Base-by-base conservation (phyloP, 2,113 vertebrate genomes). In the Chaenocephalus aceratus region DNA sequence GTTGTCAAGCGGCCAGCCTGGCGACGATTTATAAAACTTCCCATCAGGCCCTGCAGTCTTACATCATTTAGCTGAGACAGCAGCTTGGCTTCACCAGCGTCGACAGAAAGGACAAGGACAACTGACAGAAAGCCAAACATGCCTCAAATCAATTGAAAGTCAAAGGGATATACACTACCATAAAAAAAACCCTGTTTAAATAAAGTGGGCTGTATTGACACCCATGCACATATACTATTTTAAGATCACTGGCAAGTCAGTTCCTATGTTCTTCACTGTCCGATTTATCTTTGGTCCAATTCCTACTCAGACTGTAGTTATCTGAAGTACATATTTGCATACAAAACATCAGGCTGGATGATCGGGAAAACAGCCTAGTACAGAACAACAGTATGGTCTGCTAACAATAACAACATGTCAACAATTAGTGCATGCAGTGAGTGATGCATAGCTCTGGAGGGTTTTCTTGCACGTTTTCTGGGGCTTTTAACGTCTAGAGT, bases 341-440 rank as follows among this genome's bases (percentile, higher is more conserved):
- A 49, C 61, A 13, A 44, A 52, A 44, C 18, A 57, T 66, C 58
- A 7, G 58, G 59, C 16, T 54, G 21, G 63, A 88, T 69, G 44
- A 74, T 65, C 61, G 30, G 44, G 72, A 56, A 14, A 63, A 18
- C 62, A 26, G 36, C 44, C 61, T 49, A 53, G 67, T 60, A 57
- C 58, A 62, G 68, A 4, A 34, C 26, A 65, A 45, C 81, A 71
- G 84, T 34, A 4, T 44, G 75, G 72, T 68, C 51, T 63, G 79
- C 83, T 69, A 82, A 91, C 91, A 89, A 88, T 93, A 91, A 92
- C 89, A 86, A 80, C 70, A 83, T 73, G 89, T 87, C 91, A 91
- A 78, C 86, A 83, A 78, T 92, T 89, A 85, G 77, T 18, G 62
- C 41, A 45, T 80, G 76, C 78, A 89, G 92, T 30, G 75, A 85